Base-by-base conservation (phyloP, 2,113 vertebrate genomes). In the Stomatorhinus ivindoensis region DNA sequence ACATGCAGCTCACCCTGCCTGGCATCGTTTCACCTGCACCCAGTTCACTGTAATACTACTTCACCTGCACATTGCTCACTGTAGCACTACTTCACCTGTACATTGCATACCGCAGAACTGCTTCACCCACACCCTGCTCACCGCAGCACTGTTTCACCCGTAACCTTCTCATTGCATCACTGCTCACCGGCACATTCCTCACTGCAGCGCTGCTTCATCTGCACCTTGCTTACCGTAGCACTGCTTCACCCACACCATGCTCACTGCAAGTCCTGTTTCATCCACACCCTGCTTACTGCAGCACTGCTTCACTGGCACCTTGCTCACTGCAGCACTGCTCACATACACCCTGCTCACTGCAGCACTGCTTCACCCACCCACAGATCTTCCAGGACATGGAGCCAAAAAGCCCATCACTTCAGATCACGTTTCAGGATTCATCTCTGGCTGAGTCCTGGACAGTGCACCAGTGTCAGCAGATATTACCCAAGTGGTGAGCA, bases 341-440 rank as follows among this genome's bases (percentile, higher is more conserved):
- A 53, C 51, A 5, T 19, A 55, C 53, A 53, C 4, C 4, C 53
- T 55, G 53, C 19, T 82, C 50, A 83, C 73, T 21, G 31, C 61
- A 55, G 69, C 50, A 42, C 31, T 46, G 31, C 39, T 50, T 55
- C 31, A 83, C 73, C 47, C 73, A 83, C 88, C 69, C 88, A 19
- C 88, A 39, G 50, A 35, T 46, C 31, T 47, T 51, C 39, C 19
- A 53, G 69, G 47, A 39, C n/a, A 47, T 31, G 2, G 69, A 88
- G 88, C 69, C 88, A 89, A 89, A 84, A 48, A 51, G n/a, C 76
- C 19, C 76, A 51, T 89, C 50, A 89, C 50, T 83, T 89, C 21
- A 58, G 4, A 89, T 83, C 76, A 55, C 39, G 11, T 83, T 89
- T 89, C 73, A 80, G 88, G 76, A 47, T 27, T 83, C 39, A 27